Conservation (phyloP, 2,113 vertebrate genomes). For the Struthidea cinerea region DNA sequence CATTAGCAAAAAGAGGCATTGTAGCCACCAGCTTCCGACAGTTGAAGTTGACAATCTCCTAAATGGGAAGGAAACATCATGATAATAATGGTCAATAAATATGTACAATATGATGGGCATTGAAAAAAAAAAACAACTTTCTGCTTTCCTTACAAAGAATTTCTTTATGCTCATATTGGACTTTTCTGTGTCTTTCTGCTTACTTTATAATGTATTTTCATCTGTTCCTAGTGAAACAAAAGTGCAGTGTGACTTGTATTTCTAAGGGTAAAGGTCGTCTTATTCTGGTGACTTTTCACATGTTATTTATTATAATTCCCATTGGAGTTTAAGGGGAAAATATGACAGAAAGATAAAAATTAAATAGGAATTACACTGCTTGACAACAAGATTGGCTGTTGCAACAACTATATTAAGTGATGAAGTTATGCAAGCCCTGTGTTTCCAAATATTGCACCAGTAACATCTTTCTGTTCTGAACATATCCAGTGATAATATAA, state of each 20-base stretch:
- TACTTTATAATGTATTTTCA: neutral
- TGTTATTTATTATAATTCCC: neutral
- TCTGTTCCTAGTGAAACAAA: neutral
- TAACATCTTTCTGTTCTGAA: neutral
- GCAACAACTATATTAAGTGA: neutral
- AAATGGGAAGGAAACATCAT: neutral
- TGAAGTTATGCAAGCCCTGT: neutral
- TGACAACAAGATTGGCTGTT: neutral
- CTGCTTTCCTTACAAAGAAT: neutral
- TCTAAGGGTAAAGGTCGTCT: neutral
- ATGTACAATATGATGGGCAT: neutral
- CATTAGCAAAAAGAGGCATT: conserved; percentile 97
- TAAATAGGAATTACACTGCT: neutral
- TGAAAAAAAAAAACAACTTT: neutral
- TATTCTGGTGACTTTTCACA: neutral
- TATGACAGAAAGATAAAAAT: neutral
- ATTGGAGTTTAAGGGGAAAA: neutral
- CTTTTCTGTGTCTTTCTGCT: neutral
- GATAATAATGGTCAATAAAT: neutral
- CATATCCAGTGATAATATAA: neutral
- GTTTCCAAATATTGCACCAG: neutral
- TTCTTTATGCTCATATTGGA: neutral
- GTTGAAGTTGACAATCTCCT: conserved; percentile 99
- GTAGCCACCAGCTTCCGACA: conserved; percentile 96
- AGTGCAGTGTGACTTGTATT: neutral